Evolutionary conservation across 2,888 invertebrate genomes (phyloP).

Genomic region (Alentia gelatinosa): DNA sequence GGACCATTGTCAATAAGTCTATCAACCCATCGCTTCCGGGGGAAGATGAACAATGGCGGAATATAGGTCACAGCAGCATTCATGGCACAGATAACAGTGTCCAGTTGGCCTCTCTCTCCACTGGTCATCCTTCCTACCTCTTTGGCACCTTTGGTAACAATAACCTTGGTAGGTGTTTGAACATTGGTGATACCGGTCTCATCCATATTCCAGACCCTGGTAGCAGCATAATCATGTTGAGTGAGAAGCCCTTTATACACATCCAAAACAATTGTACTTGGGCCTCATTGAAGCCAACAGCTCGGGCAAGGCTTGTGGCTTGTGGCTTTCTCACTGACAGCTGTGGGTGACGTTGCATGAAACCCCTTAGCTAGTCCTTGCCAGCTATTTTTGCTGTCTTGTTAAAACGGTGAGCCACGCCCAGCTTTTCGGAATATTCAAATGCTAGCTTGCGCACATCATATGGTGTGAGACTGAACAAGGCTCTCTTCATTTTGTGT

Average conservation of each 20-base stretch:
- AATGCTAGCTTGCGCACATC: constrained; percentile 61
- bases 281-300: constrained; percentile 62
- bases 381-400: constrained; percentile 61
- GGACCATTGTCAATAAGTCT: constrained; percentile 72
- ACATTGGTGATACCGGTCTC: constrained; percentile 63
- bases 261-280: constrained; percentile 46
- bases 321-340: constrained; percentile 60
- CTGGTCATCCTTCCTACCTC: constrained; percentile 57
- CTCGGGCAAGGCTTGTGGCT: constrained; percentile 61
- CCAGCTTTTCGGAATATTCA: constrained; percentile 60
- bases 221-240: constrained; percentile 38
- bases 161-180: constrained; percentile 59
- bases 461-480: constrained; percentile 58
- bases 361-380: constrained; percentile 62
- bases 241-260: constrained; percentile 56
- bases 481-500: constrained; percentile 54
- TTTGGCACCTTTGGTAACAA: constrained; percentile 58
- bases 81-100: constrained; percentile 64
- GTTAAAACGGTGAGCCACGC: constrained; percentile 61
- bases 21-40: constrained; percentile 71
- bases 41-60: constrained; percentile 71
- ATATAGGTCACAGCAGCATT: constrained; percentile 65
- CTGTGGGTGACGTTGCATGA: constrained; percentile 60
- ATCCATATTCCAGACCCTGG: too few species aligned
- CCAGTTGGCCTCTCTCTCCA: constrained; percentile 61